Conservation (phyloP, 2,888 invertebrate genomes). For the Ophion obscuratus region DNA sequence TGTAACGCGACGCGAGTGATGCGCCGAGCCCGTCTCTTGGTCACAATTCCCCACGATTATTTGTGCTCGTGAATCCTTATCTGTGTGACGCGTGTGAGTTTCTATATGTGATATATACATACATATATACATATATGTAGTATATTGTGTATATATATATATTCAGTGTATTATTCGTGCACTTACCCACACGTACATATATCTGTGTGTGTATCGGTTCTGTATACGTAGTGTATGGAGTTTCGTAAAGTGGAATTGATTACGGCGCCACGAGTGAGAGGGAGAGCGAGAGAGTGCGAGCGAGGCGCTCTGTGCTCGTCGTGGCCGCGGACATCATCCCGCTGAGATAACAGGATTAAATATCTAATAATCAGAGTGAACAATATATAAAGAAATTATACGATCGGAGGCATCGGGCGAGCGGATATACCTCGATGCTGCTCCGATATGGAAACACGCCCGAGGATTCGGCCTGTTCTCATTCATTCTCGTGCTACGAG, state of each 20-base stretch:
- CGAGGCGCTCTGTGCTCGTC: too few species aligned
- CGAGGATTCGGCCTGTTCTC: conserved; percentile 19
- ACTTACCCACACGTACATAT: neutral
- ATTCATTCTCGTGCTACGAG: conserved; percentile 32
- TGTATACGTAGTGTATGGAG: conserved; percentile 7
- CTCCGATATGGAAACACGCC: conserved; percentile 17
- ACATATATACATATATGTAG: neutral
- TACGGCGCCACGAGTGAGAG: conserved; percentile 19
- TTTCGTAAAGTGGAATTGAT: conserved; percentile 37
- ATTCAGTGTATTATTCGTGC: neutral
- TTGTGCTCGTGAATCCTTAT: conserved; percentile 42
- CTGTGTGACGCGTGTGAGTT: conserved; percentile 17
- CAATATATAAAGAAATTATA: conserved; percentile 13
- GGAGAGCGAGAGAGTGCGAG: too few species aligned
- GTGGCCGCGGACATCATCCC: neutral
- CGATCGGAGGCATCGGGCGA: neutral
- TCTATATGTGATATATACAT: neutral
- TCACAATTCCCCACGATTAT: conserved; percentile 29
- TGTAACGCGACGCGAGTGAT: conserved; percentile 42
- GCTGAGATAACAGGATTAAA: conserved; percentile 46
- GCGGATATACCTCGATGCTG: conserved; percentile 5
- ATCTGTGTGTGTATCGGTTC: too few species aligned
- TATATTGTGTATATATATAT: too few species aligned
- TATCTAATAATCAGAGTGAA: neutral
- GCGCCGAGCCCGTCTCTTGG: conserved; percentile 36